Base-by-base conservation (phyloP, 2,797 vertebrate species). In the Anniella stebbinsi region DNA sequence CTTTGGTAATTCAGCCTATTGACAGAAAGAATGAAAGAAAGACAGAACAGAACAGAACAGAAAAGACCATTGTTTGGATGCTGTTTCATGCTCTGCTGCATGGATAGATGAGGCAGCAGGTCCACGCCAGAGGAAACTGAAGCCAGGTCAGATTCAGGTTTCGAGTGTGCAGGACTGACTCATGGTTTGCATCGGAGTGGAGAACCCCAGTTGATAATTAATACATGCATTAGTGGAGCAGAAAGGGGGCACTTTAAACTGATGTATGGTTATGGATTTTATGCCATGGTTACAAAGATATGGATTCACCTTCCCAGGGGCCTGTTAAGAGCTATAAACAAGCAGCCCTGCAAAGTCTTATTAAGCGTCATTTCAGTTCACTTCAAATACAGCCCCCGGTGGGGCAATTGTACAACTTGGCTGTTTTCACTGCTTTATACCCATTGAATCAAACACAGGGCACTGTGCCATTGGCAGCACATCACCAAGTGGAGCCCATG, bases 181-280 rank as follows among this genome's bases (percentile, higher is more conserved):
- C 75, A n/a, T 30, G 13, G 63, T 18, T 45, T 21, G 80, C 80
- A 66, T 30, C 1, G 17, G 13, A 8, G 67, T 25, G 77, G 57
- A 83, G 77, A 85, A 87, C 73, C 80, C 72, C 66, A 28, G 85
- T n/a, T 45, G 85, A 88, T 90, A 87, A 92, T 92, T 92, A 92
- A 92, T 90, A 90, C 84, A 88, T 88, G 88, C 88, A 92, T 93
- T 92, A 87, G 89, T 1, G 72, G 73, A 87, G 70, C 80, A 91
- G 89, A 91, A 57, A 88, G 45, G 87, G 73, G 84, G 91, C 84
- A 84, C 89, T 92, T 91, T 87, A 91, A 86, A 60, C 60, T 91
- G 91, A 91, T 92, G 91, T 91, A 93, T 87, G 54, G 67, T 81
- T 92, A 93, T 93, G 85, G 91, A 92, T 93, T 93, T 89, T 89